A percentile compares a stretch with the other conserved stretches of the same genome.
Conservation (phyloP, 1,140 invertebrate genomes). For the Charaxes varanes region DNA sequence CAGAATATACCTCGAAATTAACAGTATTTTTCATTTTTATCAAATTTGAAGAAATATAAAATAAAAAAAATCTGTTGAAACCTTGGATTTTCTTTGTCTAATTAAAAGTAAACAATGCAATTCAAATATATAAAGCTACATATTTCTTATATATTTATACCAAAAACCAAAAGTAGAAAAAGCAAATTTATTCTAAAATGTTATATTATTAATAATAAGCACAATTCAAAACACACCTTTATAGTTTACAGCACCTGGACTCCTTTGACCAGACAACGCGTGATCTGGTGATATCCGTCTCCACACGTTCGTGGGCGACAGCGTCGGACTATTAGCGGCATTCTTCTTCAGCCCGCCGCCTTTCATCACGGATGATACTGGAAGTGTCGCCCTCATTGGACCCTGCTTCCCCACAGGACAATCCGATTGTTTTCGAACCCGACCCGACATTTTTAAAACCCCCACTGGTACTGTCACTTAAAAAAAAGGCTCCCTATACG, state of each 20-base stretch:
- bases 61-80: no score
- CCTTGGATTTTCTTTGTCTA: no score
- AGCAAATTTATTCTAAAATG: no score
- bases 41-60: no score
- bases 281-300: constrained; percentile 81
- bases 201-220: no score
- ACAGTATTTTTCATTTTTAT: no score
- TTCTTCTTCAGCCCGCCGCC: constrained; percentile 76
- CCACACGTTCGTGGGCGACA: constrained; percentile 78
- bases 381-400: constrained; percentile 83
- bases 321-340: constrained; percentile 77
- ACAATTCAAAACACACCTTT: constrained; percentile 72
- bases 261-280: constrained; percentile 80
- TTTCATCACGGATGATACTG: constrained; percentile 81
- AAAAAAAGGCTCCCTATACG: constrained; percentile 28
- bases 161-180: no score
- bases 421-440: constrained; percentile 81
- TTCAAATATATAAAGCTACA: neutral
- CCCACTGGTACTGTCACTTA: constrained; percentile 26
- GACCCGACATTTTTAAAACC: constrained; percentile 76
- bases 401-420: constrained; percentile 80
- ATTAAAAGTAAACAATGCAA: neutral
- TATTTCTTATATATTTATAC: neutral
- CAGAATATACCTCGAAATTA: no score
- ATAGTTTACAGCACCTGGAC: constrained; percentile 81